Evolutionary conservation across 2,797 vertebrate species (phyloP), one percentile per base, ranked within the genome.

Genomic region (Aplochiton taeniatus): DNA sequence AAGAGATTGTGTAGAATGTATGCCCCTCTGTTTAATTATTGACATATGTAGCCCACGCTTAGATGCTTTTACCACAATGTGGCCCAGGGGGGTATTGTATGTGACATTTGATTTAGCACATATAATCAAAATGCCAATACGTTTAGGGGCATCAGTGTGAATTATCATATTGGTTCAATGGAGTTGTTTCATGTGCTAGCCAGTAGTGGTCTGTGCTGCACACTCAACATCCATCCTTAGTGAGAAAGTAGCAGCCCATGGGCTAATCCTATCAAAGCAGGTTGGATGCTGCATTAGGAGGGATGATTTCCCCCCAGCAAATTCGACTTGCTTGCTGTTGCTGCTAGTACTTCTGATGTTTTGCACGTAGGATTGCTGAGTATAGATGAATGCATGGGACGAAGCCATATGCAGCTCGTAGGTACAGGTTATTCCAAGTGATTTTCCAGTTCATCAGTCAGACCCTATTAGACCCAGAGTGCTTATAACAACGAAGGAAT

Each of bases 61-160:
- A 57, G 1, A 54, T 14, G 58, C 50, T 68, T 55, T 60, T 60
- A 70, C 68, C 46, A 7, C 51, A 53, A 71, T 49, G 61, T 41
- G 50, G 53, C 68, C 64, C 7, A 19, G 11, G 73, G 50, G 49
- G 77, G 59, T 68, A 46, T 70, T 79, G 67, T 70, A 43, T 68
- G 49, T 78, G 78, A 73, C 72, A 70, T 85, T 84, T 83, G 66
- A 78, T 86, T 82, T 76, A 67, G 52, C 76, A 61, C 66, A 60
- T 63, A 56, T 66, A 78, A 82, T 84, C 41, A 65, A 80, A 85
- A 77, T 80, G 80, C 78, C 84, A 84, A 79, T 86, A 83, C 12
- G 11, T 85, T 63, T 73, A 63, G 63, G 58, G 57, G 58, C 58
- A 62, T 76, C 58, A 60, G 6, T 68, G 58, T 72, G 52, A 66